Conservation (phyloP, 2,113 vertebrate genomes). For the Drymodes brunneopygia region DNA sequence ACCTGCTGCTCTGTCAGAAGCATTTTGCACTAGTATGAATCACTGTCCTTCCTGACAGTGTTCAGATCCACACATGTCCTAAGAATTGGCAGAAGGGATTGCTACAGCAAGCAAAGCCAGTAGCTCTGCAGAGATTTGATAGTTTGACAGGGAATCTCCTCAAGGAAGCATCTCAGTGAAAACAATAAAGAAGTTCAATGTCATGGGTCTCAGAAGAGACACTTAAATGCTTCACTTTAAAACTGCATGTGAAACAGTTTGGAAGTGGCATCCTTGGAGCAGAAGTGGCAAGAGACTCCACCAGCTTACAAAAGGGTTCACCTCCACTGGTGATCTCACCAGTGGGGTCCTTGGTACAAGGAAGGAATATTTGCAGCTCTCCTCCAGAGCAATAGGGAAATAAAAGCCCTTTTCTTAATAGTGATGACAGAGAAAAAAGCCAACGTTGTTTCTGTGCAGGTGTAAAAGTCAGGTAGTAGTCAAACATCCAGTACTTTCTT, state of each 20-base stretch:
- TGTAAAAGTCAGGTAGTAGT: neutral
- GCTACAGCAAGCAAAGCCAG: neutral
- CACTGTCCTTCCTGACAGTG: conserved; percentile 1
- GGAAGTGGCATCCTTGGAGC: neutral
- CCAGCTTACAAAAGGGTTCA: neutral
- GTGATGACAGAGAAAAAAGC: neutral
- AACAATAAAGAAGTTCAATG: neutral
- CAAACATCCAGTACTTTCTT: neutral
- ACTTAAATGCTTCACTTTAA: neutral
- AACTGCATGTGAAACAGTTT: neutral
- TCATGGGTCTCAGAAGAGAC: neutral
- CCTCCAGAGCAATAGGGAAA: neutral
- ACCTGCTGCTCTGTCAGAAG: conserved; percentile 47
- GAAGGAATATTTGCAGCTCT: neutral
- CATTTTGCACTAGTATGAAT: neutral
- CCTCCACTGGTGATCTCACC: neutral
- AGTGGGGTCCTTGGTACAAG: neutral
- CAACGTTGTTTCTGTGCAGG: fast-evolving
- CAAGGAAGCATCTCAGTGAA: neutral
- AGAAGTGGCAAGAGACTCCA: neutral
- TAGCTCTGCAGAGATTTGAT: neutral
- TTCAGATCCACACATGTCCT: neutral
- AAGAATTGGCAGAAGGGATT: neutral
- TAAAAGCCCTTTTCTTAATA: neutral
- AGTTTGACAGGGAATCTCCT: neutral